A percentile compares a stretch with the other conserved stretches of the same genome.
Conservation (phyloP, 2,888 invertebrate species). For the Hipparchia sbordonii region DNA sequence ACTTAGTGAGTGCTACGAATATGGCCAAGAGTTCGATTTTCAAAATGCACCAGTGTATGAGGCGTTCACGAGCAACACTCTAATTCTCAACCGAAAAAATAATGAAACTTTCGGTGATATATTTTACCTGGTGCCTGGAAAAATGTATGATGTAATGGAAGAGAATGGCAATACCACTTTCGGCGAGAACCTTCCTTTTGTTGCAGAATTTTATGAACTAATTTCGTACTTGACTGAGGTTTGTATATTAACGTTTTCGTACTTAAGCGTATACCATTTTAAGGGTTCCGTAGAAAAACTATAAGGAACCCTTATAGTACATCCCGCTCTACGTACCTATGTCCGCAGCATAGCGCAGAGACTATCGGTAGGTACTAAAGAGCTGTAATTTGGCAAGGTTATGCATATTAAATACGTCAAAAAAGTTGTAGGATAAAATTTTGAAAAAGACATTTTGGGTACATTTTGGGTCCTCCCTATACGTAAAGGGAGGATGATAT, state of each 20-base stretch:
- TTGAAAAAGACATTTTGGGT: too few relatives aligned
- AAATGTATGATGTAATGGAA: neutral
- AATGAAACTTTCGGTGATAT: neutral
- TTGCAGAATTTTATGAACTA: neutral
- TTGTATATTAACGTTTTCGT: neutral
- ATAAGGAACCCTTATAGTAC: too few relatives aligned
- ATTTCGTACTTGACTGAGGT: conserved; percentile 7
- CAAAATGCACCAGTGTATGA: conserved; percentile 2
- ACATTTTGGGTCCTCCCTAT: too few relatives aligned
- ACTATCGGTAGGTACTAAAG: too few relatives aligned
- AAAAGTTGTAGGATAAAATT: too few relatives aligned
- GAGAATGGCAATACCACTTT: neutral
- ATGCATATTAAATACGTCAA: too few relatives aligned
- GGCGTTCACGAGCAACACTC: neutral
- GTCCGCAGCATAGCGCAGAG: too few relatives aligned
- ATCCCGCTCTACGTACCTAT: too few relatives aligned
- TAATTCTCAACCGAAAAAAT: neutral
- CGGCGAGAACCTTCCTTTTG: neutral
- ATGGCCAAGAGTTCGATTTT: neutral
- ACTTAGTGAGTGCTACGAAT: neutral
- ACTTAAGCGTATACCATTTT: too few relatives aligned
- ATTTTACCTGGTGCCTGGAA: conserved; percentile 10
- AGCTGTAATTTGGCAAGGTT: too few relatives aligned
- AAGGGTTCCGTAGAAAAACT: neutral
- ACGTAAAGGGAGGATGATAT: too few relatives aligned